These are phyloP conservation scores for Hyposoter didymator DNA, from an alignment of 2,888 invertebrate species.

Conservation along the genomic window DNA sequence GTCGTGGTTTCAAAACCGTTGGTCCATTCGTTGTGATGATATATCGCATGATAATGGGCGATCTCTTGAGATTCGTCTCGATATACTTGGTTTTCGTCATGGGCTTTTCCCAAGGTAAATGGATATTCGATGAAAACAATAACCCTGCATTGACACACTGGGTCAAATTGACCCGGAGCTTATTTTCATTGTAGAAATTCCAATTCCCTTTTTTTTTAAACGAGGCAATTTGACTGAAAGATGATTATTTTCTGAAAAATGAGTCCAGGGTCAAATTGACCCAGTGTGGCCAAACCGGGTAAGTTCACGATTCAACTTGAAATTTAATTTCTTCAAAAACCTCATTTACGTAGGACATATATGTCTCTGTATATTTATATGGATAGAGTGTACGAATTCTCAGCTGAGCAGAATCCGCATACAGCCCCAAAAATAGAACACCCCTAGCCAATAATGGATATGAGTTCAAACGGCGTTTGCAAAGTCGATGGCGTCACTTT, in stretches of 20 bases:
- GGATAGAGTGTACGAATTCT: neutral
- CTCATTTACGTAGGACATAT: neutral
- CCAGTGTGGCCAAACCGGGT: neutral
- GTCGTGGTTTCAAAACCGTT: constrained; percentile 98
- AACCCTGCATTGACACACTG: neutral
- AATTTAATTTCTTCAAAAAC: neutral
- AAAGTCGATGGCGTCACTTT: constrained; percentile 40
- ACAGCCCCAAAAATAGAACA: constrained; percentile 47
- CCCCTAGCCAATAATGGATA: constrained; percentile 38
- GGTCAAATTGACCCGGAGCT: neutral
- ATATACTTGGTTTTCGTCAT: constrained; percentile 99
- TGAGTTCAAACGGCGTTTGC: constrained; percentile 25
- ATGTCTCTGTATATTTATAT: neutral
- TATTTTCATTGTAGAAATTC: too few relatives aligned
- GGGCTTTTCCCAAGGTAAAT: constrained; percentile 96
- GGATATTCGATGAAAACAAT: neutral
- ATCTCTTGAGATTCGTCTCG: constrained; percentile 96
- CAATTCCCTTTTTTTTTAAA: too few relatives aligned
- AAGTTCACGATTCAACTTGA: neutral
- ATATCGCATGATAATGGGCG: constrained; percentile 99
- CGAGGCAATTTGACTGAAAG: too few relatives aligned
- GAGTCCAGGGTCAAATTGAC: neutral
- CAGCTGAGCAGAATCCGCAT: constrained; percentile 20
- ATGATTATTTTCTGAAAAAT: too few relatives aligned
- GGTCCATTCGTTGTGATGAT: constrained; percentile 99